Evolutionary conservation across 92 coral and sea anemone genomes (phyloP), one percentile per base, ranked within the genome.

Genomic region (Zoanthus sansibaricus): DNA sequence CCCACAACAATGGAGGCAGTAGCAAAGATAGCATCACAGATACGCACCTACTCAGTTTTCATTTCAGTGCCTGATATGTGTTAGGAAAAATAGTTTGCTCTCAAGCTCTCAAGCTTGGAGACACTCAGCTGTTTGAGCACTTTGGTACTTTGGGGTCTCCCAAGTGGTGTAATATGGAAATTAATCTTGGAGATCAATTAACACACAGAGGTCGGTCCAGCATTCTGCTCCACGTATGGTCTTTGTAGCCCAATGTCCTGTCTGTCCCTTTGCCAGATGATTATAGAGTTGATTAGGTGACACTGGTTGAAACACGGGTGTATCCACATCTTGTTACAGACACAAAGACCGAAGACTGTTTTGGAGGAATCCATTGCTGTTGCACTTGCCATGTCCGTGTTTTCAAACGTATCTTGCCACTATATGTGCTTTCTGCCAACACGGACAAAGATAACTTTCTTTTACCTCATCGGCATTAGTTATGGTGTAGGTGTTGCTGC

Each of bases 291-390:
- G 10, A 87, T 9, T 18, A 75, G 68, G 77, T 87, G 91, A 91
- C 92, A 91, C 17, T 88, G 92, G 31, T 92, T 90, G 12, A 93
- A 90, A 37, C 95, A 13, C 15, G 82, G 91, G 82, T 87, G 94
- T 86, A 77, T 88, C 87, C 89, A 91, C 11, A 79, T 69, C 76
- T 87, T 91, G 72, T 87, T 74, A 56, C 75, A 62, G 71, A 6
- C 37, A 12, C 79, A 87, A 61, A 86, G 86, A n/a, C 25, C 69
- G 87, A 89, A 86, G 64, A 55, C 37, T 25, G 87, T 77, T 89
- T 92, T 89, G 47, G 25, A 25, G 25, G 25, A 25, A 25, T 25
- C 25, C 25, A 25, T 25, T 25, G 25, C 25, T 25, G 25, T 25
- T 25, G 25, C 25, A 25, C 25, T 25, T 25, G 25, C 25, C 25